Evolutionary conservation across 2,113 vertebrate genomes (phyloP).

Genomic region (Todiramphus saurophagus): DNA sequence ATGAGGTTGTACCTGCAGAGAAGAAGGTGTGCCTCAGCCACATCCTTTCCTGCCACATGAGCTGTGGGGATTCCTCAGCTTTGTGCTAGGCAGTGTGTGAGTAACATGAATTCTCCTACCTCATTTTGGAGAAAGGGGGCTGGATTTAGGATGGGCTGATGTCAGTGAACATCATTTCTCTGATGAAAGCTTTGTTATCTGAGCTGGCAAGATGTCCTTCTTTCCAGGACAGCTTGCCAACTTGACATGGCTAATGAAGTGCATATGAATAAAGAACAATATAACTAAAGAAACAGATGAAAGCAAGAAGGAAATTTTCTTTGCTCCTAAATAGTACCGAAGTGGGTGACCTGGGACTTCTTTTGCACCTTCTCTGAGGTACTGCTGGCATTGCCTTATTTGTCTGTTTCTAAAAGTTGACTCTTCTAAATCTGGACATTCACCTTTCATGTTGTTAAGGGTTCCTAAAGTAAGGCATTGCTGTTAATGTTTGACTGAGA

Average conservation of each 20-base stretch:
- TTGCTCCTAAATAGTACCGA: background rate
- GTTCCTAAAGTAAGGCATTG: background rate
- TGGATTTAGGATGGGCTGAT: background rate
- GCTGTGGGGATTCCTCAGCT: background rate
- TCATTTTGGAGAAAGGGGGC: background rate
- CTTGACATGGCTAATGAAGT: background rate
- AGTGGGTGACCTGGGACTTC: background rate
- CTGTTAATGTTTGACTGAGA: slow-evolving; percentile 51
- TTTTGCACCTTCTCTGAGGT: background rate
- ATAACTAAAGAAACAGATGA: background rate
- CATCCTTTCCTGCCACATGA: rapidly evolving
- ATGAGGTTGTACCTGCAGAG: background rate
- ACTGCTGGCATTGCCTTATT: background rate
- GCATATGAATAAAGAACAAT: background rate
- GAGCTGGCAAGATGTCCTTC: background rate
- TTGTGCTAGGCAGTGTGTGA: background rate
- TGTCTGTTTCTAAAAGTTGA: background rate
- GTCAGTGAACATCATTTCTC: background rate
- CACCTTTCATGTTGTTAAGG: background rate
- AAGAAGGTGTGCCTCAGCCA: background rate
- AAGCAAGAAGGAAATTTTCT: background rate
- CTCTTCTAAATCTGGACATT: background rate
- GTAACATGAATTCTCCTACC: background rate
- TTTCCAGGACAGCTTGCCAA: background rate
- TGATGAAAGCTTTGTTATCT: background rate